Evolutionary conservation across 2,113 vertebrate species (phyloP), one percentile per base, ranked within the genome.

Genomic region (Xyliphius kryptos): DNA sequence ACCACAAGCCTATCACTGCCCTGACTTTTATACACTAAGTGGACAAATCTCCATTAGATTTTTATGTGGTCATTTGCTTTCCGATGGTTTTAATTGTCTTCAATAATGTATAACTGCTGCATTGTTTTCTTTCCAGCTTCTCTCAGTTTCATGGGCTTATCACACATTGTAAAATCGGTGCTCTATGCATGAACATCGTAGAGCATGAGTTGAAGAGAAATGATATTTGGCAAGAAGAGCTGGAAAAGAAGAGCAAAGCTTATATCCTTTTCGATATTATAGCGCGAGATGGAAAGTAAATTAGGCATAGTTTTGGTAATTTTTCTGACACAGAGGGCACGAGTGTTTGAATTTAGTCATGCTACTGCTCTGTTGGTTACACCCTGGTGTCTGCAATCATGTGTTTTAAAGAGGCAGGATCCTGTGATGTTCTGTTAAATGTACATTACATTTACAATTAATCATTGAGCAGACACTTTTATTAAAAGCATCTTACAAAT

Each of bases 181-280:
- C 89, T 47, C 84, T 97, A 0, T 95, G 92, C 68, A 92, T 90
- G 94, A 95, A 89, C 78, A 93, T 95, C 62, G 91, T 95, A 37
- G 94, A 97, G 66, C 92, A 95, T 57, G 92, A 97, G 66, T 87
- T 95, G 80, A 96, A 93, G 88, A 90, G 91, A 70, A 91, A 86
- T 8, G 89, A 94, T 62, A 86, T 96, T 64, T 96, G 94, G 94
- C 91, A 93, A 68, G 93, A 97, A 20, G 92, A 97, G 70, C 86
- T 95, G 58, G 86, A 90, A 78, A 94, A 94, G 80, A 97, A 97
- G 82, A 91, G 90, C 79, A 91, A 91, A 77, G 87, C 90, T 75
- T 89, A 95, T 95, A 96, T 97, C 94, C 91, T 94, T 92, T 9
- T 13, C 49, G 20, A 32, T 15, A 17, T 13, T 2, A 41, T 2